phyloP scores from a whole-genome alignment of 1,140 invertebrate genomes.

The Heterodera schachtii region DNA sequence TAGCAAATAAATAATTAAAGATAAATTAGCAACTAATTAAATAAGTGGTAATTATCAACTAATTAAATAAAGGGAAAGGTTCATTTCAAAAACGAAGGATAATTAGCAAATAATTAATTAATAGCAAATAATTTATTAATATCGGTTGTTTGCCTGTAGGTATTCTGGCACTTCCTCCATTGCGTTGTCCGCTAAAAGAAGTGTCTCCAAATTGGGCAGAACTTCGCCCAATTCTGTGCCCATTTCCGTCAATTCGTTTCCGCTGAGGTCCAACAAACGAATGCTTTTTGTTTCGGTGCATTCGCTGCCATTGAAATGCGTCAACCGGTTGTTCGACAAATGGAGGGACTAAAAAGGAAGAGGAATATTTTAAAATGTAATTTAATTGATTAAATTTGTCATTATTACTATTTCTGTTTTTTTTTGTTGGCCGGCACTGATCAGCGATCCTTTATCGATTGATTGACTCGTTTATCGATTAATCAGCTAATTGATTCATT shows the following conservation, averaged over 20 bases:
- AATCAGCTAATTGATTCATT: too few species aligned
- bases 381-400: too few species aligned
- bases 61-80: too few species aligned
- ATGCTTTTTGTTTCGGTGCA: conserved; percentile 17
- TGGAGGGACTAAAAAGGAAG: conserved; percentile 45
- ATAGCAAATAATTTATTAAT: too few species aligned
- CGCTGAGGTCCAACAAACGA: conserved; percentile 31
- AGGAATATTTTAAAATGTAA: conserved; percentile 10
- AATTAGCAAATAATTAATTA: too few species aligned
- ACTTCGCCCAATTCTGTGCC: conserved; percentile 31
- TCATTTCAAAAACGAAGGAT: too few species aligned
- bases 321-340: conserved; percentile 51
- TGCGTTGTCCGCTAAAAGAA: conserved; percentile 41
- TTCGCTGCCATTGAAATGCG: conserved; percentile 44
- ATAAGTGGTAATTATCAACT: too few species aligned
- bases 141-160: background rate
- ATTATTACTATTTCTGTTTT: too few species aligned
- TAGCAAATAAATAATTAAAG: too few species aligned
- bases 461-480: background rate
- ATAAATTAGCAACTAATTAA: too few species aligned
- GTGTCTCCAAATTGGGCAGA: conserved; percentile 48
- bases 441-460: too few species aligned
- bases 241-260: conserved; percentile 39
- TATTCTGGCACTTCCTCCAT: conserved; percentile 42
- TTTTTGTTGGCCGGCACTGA: too few species aligned